Evolutionary conservation across 2,797 vertebrate species (phyloP).

Genomic region (Dryobates pubescens): DNA sequence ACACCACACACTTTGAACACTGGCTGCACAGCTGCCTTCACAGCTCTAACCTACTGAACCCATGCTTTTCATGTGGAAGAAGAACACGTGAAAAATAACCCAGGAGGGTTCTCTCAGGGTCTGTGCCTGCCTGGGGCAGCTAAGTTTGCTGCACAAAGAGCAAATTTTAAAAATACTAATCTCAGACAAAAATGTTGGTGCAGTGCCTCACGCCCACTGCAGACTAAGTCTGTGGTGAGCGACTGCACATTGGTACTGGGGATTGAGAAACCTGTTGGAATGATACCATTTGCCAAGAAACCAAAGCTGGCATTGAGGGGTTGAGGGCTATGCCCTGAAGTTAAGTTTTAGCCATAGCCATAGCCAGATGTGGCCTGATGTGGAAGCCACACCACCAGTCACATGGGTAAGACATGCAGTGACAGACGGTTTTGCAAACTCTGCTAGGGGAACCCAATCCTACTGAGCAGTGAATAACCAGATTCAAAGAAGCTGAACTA

Average conservation of each 20-base stretch:
- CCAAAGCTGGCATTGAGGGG: background rate
- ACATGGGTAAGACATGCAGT: accelerated
- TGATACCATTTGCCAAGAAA: background rate
- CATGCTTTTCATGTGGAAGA: background rate
- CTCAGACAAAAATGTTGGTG: background rate
- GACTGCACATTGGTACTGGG: background rate
- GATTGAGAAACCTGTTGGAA: background rate
- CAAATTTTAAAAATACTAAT: background rate
- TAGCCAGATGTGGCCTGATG: background rate
- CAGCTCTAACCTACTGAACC: background rate
- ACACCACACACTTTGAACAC: background rate
- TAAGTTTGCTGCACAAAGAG: background rate
- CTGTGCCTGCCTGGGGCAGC: background rate
- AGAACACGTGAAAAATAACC: background rate
- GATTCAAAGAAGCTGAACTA: background rate
- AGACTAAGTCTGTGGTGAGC: background rate
- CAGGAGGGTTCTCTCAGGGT: background rate
- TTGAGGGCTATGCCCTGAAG: background rate
- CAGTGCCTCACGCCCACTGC: background rate
- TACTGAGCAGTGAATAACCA: background rate
- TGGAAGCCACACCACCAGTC: background rate
- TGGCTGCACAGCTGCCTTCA: background rate
- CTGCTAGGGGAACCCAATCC: background rate
- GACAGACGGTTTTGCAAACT: background rate
- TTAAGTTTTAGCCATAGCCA: background rate